Base-by-base conservation (phyloP, 2,888 invertebrate species). In the Leucoptera coffeella region DNA sequence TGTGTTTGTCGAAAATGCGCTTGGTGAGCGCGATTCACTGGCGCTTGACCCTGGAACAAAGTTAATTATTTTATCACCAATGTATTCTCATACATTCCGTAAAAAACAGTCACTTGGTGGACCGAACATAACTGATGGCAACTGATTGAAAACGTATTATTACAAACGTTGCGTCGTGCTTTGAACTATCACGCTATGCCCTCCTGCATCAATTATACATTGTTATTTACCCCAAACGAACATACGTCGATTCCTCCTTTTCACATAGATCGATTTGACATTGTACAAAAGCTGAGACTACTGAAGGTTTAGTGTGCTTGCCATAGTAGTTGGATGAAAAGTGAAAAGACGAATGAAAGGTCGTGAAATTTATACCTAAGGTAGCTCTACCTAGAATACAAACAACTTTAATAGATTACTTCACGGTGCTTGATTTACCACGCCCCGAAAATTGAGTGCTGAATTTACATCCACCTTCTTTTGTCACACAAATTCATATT, bases 101-200 rank as follows among this genome's bases (percentile, higher is more conserved):
- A 17, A 17, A 7, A 17, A 7, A 9, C 17, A 6, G 17, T 17
- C 17, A 17, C 9, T 17, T 17, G 17, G 17, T 17, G 9, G 17
- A 9, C 6, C 9, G 17, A 7, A 9, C 17, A 9, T 9, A 9
- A 17, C 6, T 7, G 17, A 9, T 9, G 17, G 9, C 9, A 9
- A 17, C 17, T 6, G 17, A 7, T 17, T 17, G 17, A 17, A 17
- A 6, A 17, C n/a, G n/a, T n/a, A n/a, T n/a, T n/a, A n/a, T n/a
- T n/a, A n/a, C n/a, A n/a, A n/a, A n/a, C 45, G 40, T 45, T 38
- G 42, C 45, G 48, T 50, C 49, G 56, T 48, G 53, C 25, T 58
- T 67, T 64, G 72, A 71, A 61, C 71, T 73, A 69, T 76, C 75
- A 71, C 77, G 75, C 74, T 73, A 77, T 54, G 51, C 71, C 45